Percentiles rank a stretch among this genome's conserved stretches.
phyloP scores from a whole-genome alignment of 2,113 vertebrate genomes.

The Acanthisitta chloris region DNA sequence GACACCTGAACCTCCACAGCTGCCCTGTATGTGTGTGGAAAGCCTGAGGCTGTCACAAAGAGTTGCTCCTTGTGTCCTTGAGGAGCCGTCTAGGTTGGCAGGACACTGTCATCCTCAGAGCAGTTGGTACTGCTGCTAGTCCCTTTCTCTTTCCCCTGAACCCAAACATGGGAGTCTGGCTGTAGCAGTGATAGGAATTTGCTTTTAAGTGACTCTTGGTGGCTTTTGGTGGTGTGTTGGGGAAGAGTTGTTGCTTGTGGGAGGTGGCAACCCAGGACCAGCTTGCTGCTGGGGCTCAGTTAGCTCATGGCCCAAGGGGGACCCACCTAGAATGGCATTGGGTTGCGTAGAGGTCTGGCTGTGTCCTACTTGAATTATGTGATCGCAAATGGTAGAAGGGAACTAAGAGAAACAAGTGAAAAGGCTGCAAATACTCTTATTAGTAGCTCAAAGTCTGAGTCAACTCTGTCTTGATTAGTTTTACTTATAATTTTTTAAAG shows the following conservation, averaged over 20 bases:
- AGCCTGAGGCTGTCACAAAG: background rate
- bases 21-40: background rate
- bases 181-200: background rate
- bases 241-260: background rate
- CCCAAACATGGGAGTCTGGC: background rate
- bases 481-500: background rate
- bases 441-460: background rate
- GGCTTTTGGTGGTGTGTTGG: background rate
- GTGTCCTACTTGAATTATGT: background rate
- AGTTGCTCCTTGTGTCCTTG: background rate
- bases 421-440: background rate
- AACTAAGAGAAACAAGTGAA: background rate
- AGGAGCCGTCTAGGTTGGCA: background rate
- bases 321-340: background rate
- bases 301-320: rapidly evolving
- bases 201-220: background rate
- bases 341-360: background rate
- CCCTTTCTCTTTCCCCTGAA: background rate
- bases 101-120: background rate
- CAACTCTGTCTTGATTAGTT: background rate
- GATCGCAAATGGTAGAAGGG: background rate
- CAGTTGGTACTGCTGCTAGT: background rate
- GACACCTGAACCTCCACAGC: background rate
- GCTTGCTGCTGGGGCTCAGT: background rate
- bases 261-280: background rate